Base-by-base conservation (phyloP, 2,113 vertebrate species). In the Rhea americana region DNA sequence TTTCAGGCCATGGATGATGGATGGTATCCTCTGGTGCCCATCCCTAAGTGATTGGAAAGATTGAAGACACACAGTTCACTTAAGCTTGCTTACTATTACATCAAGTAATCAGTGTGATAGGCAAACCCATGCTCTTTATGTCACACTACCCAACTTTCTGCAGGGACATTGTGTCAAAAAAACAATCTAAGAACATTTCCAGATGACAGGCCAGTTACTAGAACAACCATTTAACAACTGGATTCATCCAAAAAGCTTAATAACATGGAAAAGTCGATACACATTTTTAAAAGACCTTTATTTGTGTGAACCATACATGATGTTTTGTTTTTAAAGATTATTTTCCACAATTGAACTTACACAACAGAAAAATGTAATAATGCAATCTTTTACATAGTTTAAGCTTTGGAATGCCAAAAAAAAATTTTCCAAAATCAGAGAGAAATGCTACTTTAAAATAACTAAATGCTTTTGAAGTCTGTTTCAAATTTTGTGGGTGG, bases 1-100 rank as follows among this genome's bases (percentile, higher is more conserved):
- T 98, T 98, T 97, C 96, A 97, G 97, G 97, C 98, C 97, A 96
- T 94, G 97, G 97, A 98, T 99, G 99, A 99, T 99, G 98, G 98
- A 99, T 99, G 98, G 97, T 93, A 96, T 97, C 97, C 97, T 96
- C 98, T 97, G 98, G 97, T 98, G 97, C 98, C 98, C 98, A 97
- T 97, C 97, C 98, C 98, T 99, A 98, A 99, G 99, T 99, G 98
- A 99, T 98, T 98, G 98, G 97, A 96, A 98, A 99, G 98, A 99
- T 98, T 98, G 98, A 99, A 98, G 98, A 98, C 97, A 97, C 97
- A 97, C 98, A 98, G 98, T 98, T 99, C 98, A 98, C 98, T 99
- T 98, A 98, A 97, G 97, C 98, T 98, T 98, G 97, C 98, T 98
- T 98, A 98, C 98, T 97, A 97, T 98, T 98, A 97, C 97, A 98